Base-by-base conservation (phyloP, 2,888 invertebrate species). In the Lampropteryx suffumata region DNA sequence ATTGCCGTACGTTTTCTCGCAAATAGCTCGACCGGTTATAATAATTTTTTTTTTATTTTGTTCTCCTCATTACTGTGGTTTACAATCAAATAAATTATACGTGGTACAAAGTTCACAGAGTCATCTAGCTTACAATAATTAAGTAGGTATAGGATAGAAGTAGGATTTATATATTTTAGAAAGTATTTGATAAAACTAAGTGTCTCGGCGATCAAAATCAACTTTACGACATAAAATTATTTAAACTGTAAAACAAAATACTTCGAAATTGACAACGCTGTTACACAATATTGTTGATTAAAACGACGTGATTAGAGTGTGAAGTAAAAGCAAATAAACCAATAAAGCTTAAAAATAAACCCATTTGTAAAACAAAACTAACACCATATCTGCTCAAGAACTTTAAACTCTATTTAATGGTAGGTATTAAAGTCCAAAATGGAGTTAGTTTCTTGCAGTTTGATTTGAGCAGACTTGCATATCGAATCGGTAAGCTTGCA, bases 401-500 rank as follows among this genome's bases (percentile, higher is more conserved):
- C 1, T 43, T 43, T 9, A 12, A 37, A 17, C 39, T 40, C 40
- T 49, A 33, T 29, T 4, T 9, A 2, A n/a, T n/a, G n/a, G n/a
- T 7, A 8, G 8, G 6, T 24, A 3, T 2, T 34, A 35, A 3
- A 32, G 45, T 45, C 33, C 11, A 12, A 32, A 45, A 54, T 45
- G 9, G 11, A 27, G 27, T 17, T 11, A 32, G 1, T 36, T 10
- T 33, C 9, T 12, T 37, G 32, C 10, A 30, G 11, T 33, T 26
- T 7, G 11, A 27, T 27, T 13, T 34, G 13, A 36, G 12, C 28
- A 32, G 11, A 43, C 28, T 39, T 40, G 50, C 45, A 24, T 50
- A 53, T 47, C 54, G 42, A 54, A 57, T 57, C 46, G 35, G 13
- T 57, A 50, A 54, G 44, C 35, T 32, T 14, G 44, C 43, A 43